Base-by-base conservation (phyloP, 2,797 vertebrate species). In the Cynodonichthys magdalenae region DNA sequence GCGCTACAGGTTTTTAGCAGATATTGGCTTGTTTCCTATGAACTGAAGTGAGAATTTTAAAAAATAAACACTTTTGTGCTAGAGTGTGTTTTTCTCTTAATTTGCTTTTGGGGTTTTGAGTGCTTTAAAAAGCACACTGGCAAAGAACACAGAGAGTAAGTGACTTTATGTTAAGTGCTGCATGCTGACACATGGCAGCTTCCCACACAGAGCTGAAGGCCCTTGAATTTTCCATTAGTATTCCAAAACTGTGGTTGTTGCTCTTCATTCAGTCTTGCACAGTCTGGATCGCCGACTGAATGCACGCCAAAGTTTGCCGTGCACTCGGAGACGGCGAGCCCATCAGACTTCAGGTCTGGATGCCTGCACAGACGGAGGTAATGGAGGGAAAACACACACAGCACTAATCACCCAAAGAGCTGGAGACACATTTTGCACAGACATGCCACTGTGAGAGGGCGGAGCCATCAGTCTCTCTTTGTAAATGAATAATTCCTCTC, bases 181-280 rank as follows among this genome's bases (percentile, higher is more conserved):
- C 61, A 9, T 70, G 75, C 84, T 80, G 85, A 89, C 89, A 88
- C 85, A 86, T 82, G 76, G 80, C 81, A 78, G 80, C 83, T 77
- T 89, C 87, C 87, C 86, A 86, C 85, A 84, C 82, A 82, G 72
- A 87, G 65, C 63, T 52, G 71, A 81, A 84, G 36, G 75, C 73
- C 75, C 74, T 83, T 78, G 72, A 86, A 82, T 85, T 82, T 84
- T 70, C 84, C 85, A 90, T 89, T 86, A 88, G 82, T 82, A 81
- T 89, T 90, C 80, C 47, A 77, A 75, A 83, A 81, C 63, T 36
- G 62, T 69, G 67, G 74, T 31, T 59, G 63, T 71, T 75, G 76
- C 74, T 63, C 53, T 69, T 77, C 59, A 59, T 75, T 62, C 75
- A 77, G 75, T 80, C 86, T 85, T 82, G 71, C 75, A 75, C 69